Base-by-base conservation (phyloP, 2,797 vertebrate genomes). In the Psittacula derbiana region DNA sequence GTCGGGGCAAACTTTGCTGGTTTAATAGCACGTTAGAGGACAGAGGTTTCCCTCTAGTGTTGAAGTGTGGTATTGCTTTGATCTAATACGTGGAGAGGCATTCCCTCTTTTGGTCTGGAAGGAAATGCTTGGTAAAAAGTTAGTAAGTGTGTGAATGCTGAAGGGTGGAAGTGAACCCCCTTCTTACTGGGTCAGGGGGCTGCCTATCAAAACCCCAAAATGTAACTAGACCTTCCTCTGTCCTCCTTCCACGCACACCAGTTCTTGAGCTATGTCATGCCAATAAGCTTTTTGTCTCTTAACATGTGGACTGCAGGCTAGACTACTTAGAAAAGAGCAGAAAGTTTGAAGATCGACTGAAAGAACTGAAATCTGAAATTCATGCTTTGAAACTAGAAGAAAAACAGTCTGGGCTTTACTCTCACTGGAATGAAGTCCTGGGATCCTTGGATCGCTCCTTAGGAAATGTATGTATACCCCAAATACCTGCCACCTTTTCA, bases 281-380 rank as follows among this genome's bases (percentile, higher is more conserved):
- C 71, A 38, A 20, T 72, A 31, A 90, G 38, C 6, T 41, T 84
- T 72, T 81, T 95, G 31, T 88, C 64, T 93, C 55, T 27, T 7
- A 1, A 33, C 85, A 15, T 89, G 31, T 92, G 93, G 14, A 16
- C 55, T 92, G 13, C 90, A 99, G 99, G 92, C 93, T 99, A 72
- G 99, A 99, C 94, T 99, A 99, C 97, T 98, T 99, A 96, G 99
- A 99, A 96, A 99, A 99, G 97, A 99, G 99, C 95, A 99, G 99
- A 95, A 98, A 98, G 96, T 98, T 99, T 4, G 99, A 99, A 97
- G 99, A 99, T 94, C 98, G 99, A 74, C 97, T 99, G 95, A 99
- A 99, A 96, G 99, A 99, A 70, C 98, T 99, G 49, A 99, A 99
- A 94, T 97, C 98, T 2, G 99, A 99, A 98, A 99, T 99, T 11